Evolutionary conservation across 2,888 invertebrate species (phyloP).

Genomic region (Teleogryllus oceanicus): DNA sequence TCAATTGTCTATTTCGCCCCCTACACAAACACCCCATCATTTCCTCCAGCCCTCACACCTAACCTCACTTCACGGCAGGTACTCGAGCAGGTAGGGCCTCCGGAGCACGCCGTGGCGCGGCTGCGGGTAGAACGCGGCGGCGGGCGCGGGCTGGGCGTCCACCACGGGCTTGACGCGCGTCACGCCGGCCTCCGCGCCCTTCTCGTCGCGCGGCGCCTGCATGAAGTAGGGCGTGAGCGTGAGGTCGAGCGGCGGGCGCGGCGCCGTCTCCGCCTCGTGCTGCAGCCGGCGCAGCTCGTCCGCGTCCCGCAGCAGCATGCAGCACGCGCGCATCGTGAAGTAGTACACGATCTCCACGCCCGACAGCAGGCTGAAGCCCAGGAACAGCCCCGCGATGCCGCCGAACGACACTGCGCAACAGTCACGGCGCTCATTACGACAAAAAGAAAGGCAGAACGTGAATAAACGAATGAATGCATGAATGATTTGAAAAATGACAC

Average conservation of each 20-base stretch:
- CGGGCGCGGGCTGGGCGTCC: not conserved
- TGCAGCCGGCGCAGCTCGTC: constrained; percentile 51
- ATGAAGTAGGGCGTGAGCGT: constrained; percentile 46
- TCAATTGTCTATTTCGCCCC: no score
- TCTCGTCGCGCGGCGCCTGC: not conserved
- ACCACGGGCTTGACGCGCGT: not conserved
- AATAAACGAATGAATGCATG: no score
- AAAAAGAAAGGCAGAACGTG: not conserved
- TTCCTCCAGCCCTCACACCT: no score
- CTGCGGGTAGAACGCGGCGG: not conserved
- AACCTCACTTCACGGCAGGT: not conserved
- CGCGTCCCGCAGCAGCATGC: constrained; percentile 57
- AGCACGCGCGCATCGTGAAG: constrained; percentile 67
- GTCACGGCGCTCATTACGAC: not conserved
- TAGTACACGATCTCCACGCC: constrained; percentile 75
- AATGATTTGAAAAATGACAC: no score
- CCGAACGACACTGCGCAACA: constrained; percentile 55
- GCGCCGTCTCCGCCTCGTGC: constrained; percentile 45
- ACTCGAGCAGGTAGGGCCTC: not conserved
- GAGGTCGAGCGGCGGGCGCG: constrained; percentile 45
- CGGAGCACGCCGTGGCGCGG: not conserved
- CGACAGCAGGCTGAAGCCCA: constrained; percentile 72
- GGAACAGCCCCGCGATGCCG: constrained; percentile 57
- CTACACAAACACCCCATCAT: no score
- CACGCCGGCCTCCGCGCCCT: not conserved